Evolutionary conservation across 1,140 invertebrate species (phyloP).

Genomic region (Acromyrmex heyeri): DNA sequence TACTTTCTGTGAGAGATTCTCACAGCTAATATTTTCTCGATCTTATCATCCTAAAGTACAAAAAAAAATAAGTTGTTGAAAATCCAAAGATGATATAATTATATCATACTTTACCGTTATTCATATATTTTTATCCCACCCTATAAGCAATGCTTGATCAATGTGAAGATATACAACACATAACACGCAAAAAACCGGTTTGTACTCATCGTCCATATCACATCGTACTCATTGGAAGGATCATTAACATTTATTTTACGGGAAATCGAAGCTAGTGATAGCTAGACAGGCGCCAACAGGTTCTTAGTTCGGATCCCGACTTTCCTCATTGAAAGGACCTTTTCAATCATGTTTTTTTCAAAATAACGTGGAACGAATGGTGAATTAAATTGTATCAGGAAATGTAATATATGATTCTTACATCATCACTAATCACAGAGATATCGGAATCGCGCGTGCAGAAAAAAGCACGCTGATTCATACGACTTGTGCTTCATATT

Average conservation of each 20-base stretch:
- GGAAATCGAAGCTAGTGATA: constrained; percentile 19
- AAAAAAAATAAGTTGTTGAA: neutral
- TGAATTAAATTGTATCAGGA: constrained; percentile 8
- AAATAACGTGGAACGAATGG: neutral
- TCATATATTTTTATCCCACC: constrained; percentile 3
- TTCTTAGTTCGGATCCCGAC: neutral
- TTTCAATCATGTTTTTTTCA: neutral
- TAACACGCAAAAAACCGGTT: constrained; percentile 30
- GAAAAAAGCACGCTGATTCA: constrained; percentile 26
- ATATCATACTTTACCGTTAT: neutral
- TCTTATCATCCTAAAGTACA: neutral
- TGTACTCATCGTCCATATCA: neutral
- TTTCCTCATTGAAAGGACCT: constrained; percentile 12
- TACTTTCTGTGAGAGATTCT: neutral
- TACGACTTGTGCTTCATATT: neutral
- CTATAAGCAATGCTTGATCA: neutral
- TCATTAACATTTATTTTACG: constrained; percentile 46
- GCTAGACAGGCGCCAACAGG: neutral
- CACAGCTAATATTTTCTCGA: neutral
- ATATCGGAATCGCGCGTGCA: constrained; percentile 11
- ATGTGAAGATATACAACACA: neutral
- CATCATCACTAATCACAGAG: constrained; percentile 20
- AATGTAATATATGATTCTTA: neutral
- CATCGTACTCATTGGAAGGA: neutral
- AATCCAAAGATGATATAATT: neutral